Base-by-base conservation (phyloP, 23 tunicate genomes). In the Styela clava region DNA sequence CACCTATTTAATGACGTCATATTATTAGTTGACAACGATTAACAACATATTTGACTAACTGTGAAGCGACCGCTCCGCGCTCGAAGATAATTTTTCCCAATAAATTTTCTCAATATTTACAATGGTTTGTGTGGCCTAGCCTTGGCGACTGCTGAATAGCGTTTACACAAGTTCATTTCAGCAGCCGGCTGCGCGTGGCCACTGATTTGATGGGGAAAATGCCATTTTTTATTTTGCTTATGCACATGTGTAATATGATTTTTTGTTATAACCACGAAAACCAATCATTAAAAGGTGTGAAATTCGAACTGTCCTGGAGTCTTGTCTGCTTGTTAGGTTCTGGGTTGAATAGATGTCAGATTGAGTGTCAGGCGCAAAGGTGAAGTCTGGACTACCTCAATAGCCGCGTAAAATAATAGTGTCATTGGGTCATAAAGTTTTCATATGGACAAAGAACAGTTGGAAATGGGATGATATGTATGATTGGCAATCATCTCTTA, bases 201-300 rank as follows among this genome's bases (percentile, higher is more conserved):
- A 1, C 24, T 67, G 71, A 1, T 67, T 25, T 67, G 16, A 67
- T 44, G 12, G 56, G 56, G 56, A 44, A 44, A 44, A 44, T 76
- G 81, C 26, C 65, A 64, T 44, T 2, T 76, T 34, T 44, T 76
- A 52, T 76, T 76, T 76, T 44, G 81, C 81, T 52, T 76, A 34
- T 76, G 81, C 77, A 71, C 77, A 34, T 29, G 77, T 71, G 34
- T 28, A 34, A 71, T 33, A 71, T 24, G 29, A 65, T 25, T 28
- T 34, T 71, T 71, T 71, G 77, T 71, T 71, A 71, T 76, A 76
- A 76, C 81, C 81, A 29, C 27, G 34, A 71, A 76, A 33, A 76
- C 81, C 81, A 76, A 76, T 76, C 81, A 76, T 76, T 76, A 76
- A 76, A 76, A 76, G 81, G 81, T 76, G 81, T 76, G 81, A 76